A percentile compares a stretch with the other conserved stretches of the same genome.
These are phyloP conservation scores for Prionace glauca DNA, from an alignment of 2,797 vertebrate species.

Conservation along the genomic window DNA sequence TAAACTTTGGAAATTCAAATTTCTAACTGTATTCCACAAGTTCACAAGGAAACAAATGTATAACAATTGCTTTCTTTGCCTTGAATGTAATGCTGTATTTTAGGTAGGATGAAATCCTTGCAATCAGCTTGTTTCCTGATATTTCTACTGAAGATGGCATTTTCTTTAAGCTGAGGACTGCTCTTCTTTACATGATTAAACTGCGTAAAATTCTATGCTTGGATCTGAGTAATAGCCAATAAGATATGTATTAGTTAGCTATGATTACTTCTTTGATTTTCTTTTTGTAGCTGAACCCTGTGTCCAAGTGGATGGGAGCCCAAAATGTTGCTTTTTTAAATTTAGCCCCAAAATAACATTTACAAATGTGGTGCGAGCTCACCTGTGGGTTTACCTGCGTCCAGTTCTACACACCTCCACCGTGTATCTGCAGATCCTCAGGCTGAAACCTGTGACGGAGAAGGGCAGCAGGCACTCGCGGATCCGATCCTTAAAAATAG, in stretches of 20 bases:
- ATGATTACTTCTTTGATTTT: slow-evolving; percentile 37
- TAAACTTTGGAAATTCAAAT: not conserved
- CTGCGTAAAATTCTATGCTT: not conserved
- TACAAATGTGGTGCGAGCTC: slow-evolving; percentile 96
- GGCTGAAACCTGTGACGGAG: slow-evolving; percentile 86
- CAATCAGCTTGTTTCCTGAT: not conserved
- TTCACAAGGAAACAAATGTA: not conserved
- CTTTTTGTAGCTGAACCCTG: slow-evolving; percentile 75
- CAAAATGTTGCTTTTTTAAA: slow-evolving; percentile 97
- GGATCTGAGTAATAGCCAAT: not conserved
- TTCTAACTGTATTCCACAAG: not conserved
- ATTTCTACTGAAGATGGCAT: not conserved
- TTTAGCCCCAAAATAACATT: slow-evolving; percentile 99
- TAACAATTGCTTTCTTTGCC: not conserved
- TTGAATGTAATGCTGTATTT: not conserved
- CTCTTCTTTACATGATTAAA: not conserved
- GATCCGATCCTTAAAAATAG: slow-evolving; percentile 94
- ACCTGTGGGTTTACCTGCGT: slow-evolving; percentile 95
- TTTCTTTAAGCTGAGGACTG: not conserved
- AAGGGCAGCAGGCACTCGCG: slow-evolving; percentile 92
- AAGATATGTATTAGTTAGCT: slow-evolving; percentile 22
- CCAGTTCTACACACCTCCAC: slow-evolving; percentile 91
- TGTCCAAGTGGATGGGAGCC: slow-evolving; percentile 92
- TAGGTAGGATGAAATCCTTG: not conserved
- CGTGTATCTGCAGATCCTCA: slow-evolving; percentile 93